Evolutionary conservation across 2,113 vertebrate genomes (phyloP).

Genomic region (Nannospalax galili): DNA sequence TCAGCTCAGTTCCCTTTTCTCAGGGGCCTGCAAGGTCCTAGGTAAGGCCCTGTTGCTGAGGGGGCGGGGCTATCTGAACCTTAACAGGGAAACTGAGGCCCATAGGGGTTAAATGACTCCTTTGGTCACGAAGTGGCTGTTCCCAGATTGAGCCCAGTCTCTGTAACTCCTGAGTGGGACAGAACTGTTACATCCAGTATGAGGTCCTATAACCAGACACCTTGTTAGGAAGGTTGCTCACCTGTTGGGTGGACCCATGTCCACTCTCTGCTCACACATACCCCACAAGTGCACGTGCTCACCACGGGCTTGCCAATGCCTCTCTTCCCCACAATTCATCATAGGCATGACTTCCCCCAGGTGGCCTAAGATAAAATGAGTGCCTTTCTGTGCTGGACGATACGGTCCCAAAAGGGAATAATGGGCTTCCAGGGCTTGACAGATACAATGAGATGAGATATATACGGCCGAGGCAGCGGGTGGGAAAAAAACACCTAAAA

Average conservation of each 20-base stretch:
- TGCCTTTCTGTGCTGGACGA: background rate
- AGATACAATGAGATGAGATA: accelerated
- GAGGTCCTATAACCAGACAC: too few relatives aligned
- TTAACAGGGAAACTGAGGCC: background rate
- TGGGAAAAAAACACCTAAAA: background rate
- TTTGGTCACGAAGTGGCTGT: background rate
- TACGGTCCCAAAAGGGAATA: background rate
- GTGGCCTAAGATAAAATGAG: background rate
- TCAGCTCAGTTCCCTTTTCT: too few relatives aligned
- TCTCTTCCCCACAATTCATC: background rate
- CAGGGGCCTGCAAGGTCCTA: too few relatives aligned
- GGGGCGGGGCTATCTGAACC: too few relatives aligned
- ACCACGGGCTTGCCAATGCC: accelerated
- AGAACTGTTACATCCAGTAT: accelerated
- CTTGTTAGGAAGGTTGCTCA: too few relatives aligned
- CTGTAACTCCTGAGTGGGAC: background rate
- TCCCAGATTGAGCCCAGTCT: accelerated
- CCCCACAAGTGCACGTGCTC: background rate
- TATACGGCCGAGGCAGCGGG: background rate
- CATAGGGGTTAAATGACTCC: background rate
- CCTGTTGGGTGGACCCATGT: accelerated
- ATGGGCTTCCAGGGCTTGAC: background rate
- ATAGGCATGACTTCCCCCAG: accelerated
- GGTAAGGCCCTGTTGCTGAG: too few relatives aligned
- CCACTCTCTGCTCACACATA: too few relatives aligned